Evolutionary conservation across 1,140 invertebrate genomes (phyloP).

Genomic region (Macrosteles quadrilineatus): DNA sequence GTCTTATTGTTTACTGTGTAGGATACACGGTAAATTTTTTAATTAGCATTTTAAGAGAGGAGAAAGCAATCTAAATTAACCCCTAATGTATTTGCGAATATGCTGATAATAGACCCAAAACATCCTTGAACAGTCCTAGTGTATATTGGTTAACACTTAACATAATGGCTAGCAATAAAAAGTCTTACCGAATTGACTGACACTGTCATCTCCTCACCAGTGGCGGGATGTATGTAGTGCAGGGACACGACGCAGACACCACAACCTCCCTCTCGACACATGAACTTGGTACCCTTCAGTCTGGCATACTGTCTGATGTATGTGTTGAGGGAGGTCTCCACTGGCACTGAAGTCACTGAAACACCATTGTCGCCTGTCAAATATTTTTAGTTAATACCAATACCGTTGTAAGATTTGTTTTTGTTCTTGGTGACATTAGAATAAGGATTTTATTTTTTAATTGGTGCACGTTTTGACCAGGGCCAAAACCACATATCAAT

Average conservation of each 20-base stretch:
- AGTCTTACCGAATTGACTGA: slow-evolving; percentile 64
- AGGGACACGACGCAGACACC: slow-evolving; percentile 74
- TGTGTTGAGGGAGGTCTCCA: slow-evolving; percentile 64
- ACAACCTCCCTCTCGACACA: slow-evolving; percentile 82
- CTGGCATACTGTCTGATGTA: slow-evolving; percentile 66
- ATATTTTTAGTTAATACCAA: slow-evolving; percentile 49
- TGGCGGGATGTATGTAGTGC: slow-evolving; percentile 54
- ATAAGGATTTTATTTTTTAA: too few species aligned
- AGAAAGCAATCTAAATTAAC: too few species aligned
- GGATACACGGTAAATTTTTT: too few species aligned
- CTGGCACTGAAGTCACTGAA: slow-evolving; percentile 40
- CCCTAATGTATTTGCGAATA: too few species aligned
- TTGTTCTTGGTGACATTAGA: slow-evolving; percentile 50
- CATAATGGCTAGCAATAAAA: too few species aligned
- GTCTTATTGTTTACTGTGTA: too few species aligned
- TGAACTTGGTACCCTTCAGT: slow-evolving; percentile 73
- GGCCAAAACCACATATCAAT: too few species aligned
- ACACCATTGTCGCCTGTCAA: slow-evolving; percentile 46
- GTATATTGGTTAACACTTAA: too few species aligned
- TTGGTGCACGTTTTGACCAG: too few species aligned
- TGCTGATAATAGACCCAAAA: too few species aligned
- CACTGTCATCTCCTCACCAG: slow-evolving; percentile 55
- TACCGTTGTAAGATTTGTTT: slow-evolving; percentile 66
- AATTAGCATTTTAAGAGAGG: too few species aligned
- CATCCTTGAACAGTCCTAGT: too few species aligned